Percentiles rank a stretch among this genome's conserved stretches.
These are phyloP conservation scores for Apus apus DNA, from an alignment of 2,113 vertebrate genomes.

Conservation along the genomic window DNA sequence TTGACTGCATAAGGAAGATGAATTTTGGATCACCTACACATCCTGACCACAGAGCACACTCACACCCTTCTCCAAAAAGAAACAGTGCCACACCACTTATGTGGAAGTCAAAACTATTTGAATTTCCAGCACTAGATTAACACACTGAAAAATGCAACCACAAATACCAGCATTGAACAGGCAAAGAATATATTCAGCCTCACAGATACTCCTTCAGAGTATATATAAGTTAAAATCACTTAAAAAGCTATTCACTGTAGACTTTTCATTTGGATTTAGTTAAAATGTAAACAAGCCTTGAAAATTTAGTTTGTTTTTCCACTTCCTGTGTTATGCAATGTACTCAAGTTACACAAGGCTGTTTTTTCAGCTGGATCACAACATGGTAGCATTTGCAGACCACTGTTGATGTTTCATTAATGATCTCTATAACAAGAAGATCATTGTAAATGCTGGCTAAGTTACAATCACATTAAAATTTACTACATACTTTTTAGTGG, in stretches of 20 bases:
- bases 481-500: constrained; percentile 31
- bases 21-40: background rate
- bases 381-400: constrained; percentile 41
- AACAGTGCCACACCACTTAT: background rate
- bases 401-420: constrained; percentile 63
- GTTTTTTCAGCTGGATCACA: constrained; percentile 65
- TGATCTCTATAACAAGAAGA: constrained; percentile 60
- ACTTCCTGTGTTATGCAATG: constrained; percentile 30
- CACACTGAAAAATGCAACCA: background rate
- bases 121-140: background rate
- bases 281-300: constrained; percentile 26
- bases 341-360: constrained; percentile 37
- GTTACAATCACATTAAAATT: constrained; percentile 45
- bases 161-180: background rate
- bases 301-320: constrained; percentile 54
- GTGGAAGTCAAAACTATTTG: background rate
- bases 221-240: background rate
- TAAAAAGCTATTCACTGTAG: background rate
- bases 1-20: background rate
- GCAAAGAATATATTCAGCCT: background rate
- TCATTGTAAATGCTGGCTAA: constrained; percentile 53
- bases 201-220: background rate
- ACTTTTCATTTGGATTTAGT: background rate
- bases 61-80: background rate
- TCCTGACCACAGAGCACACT: background rate